These are phyloP conservation scores for Pterostichus niger DNA, from an alignment of 2,888 invertebrate genomes.

Conservation along the genomic window DNA sequence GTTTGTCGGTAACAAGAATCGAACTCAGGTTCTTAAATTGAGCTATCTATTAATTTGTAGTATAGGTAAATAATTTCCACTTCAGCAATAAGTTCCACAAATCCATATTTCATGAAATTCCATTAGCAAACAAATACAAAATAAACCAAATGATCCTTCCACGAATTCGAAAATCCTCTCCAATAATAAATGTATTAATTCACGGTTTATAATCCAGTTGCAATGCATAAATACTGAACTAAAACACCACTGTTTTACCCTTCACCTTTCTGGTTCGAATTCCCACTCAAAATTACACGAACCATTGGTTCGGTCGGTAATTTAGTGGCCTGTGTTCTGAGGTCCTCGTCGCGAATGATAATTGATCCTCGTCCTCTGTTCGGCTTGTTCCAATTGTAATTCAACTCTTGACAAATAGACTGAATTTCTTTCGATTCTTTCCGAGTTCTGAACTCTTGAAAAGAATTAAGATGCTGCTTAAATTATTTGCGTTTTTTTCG, in stretches of 20 bases:
- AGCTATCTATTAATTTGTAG: too few relatives aligned
- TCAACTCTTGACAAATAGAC: slow-evolving; percentile 18
- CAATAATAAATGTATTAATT: neutral
- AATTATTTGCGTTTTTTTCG: too few relatives aligned
- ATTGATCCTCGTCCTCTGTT: slow-evolving; percentile 11
- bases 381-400: slow-evolving; percentile 31
- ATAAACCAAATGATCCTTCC: neutral
- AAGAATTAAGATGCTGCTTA: slow-evolving; percentile 17
- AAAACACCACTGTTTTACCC: slow-evolving; percentile 6
- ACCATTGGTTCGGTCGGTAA: slow-evolving; percentile 42
- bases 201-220: slow-evolving; percentile 8
- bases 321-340: slow-evolving; percentile 36
- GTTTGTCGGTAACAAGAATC: too few relatives aligned
- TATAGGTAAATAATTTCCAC: too few relatives aligned
- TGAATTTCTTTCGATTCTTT: slow-evolving; percentile 18
- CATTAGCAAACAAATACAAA: too few relatives aligned
- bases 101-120: too few relatives aligned
- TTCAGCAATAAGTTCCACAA: too few relatives aligned
- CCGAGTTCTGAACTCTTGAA: slow-evolving; percentile 6
- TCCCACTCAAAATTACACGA: slow-evolving; percentile 50
- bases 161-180: neutral
- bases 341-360: slow-evolving; percentile 25
- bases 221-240: neutral
- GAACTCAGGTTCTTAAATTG: too few relatives aligned
- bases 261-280: neutral